A percentile compares a stretch with the other conserved stretches of the same genome.
These are phyloP conservation scores for Cheirogaleus major DNA, from an alignment of 2,797 vertebrate species.

Conservation along the genomic window DNA sequence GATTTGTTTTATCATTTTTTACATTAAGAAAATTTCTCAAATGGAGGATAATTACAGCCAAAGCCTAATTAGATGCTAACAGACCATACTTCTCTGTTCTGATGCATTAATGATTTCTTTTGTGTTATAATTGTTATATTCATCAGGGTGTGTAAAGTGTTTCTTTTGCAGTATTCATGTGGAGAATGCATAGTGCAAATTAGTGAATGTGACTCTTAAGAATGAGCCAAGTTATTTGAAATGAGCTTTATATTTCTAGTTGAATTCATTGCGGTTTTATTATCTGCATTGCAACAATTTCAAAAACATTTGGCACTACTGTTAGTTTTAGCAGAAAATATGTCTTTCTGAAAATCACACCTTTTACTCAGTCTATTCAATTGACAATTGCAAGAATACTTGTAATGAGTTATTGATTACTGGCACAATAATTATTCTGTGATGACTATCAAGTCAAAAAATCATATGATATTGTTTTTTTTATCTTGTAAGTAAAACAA, in stretches of 20 bases:
- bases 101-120: constrained; percentile 70
- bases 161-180: constrained; percentile 41
- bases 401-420: constrained; percentile 25
- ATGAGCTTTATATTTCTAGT: constrained; percentile 31
- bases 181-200: background rate
- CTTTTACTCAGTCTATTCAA: constrained; percentile 45
- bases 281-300: constrained; percentile 35
- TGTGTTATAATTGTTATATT: constrained; percentile 67
- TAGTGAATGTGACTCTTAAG: background rate
- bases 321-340: constrained; percentile 24
- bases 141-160: constrained; percentile 32
- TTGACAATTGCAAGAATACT: background rate
- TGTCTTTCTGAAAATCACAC: constrained; percentile 38
- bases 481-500: constrained; percentile 9
- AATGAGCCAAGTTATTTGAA: constrained; percentile 37
- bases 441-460: constrained; percentile 38
- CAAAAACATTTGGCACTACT: background rate
- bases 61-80: constrained; percentile 65
- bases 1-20: constrained; percentile 76
- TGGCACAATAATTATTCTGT: constrained; percentile 40
- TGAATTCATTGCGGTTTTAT: background rate
- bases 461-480: background rate
- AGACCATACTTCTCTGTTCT: constrained; percentile 61
- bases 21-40: constrained; percentile 69
- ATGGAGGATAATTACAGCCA: constrained; percentile 68